These are phyloP conservation scores for Elymnias hypermnestra DNA, from an alignment of 1,140 invertebrate species.

Conservation along the genomic window DNA sequence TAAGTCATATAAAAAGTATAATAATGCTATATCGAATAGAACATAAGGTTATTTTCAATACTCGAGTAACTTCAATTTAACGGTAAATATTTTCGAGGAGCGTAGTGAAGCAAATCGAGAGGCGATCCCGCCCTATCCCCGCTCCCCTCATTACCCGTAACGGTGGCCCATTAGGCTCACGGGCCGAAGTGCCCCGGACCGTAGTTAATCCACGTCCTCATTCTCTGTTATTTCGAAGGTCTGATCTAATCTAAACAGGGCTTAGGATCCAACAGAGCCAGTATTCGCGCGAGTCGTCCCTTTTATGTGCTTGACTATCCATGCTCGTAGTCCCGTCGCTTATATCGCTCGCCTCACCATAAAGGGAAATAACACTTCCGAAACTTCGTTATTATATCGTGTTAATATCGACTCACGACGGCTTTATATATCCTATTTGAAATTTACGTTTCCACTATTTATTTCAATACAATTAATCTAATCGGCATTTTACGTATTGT, in stretches of 20 bases:
- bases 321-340: slow-evolving; percentile 46
- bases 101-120: slow-evolving; percentile 36
- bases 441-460: too few relatives aligned
- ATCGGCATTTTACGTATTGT: too few relatives aligned
- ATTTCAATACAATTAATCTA: too few relatives aligned
- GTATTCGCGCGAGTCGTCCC: slow-evolving; percentile 68
- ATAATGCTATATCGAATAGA: background rate
- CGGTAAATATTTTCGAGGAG: slow-evolving; percentile 37
- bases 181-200: slow-evolving; percentile 70
- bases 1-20: slow-evolving; percentile 3
- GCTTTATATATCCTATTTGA: too few relatives aligned
- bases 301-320: slow-evolving; percentile 72
- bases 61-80: slow-evolving; percentile 9
- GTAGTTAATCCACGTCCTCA: slow-evolving; percentile 75
- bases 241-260: slow-evolving; percentile 75
- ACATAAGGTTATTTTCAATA: slow-evolving; percentile 10
- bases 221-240: slow-evolving; percentile 76
- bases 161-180: slow-evolving; percentile 69
- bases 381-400: slow-evolving; percentile 57
- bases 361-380: slow-evolving; percentile 67
- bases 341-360: slow-evolving; percentile 61
- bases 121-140: slow-evolving; percentile 32
- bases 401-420: slow-evolving; percentile 38
- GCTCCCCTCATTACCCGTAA: slow-evolving; percentile 66
- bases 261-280: slow-evolving; percentile 70